phyloP scores from a whole-genome alignment of 2,888 invertebrate genomes.

The Perdita meconis region DNA sequence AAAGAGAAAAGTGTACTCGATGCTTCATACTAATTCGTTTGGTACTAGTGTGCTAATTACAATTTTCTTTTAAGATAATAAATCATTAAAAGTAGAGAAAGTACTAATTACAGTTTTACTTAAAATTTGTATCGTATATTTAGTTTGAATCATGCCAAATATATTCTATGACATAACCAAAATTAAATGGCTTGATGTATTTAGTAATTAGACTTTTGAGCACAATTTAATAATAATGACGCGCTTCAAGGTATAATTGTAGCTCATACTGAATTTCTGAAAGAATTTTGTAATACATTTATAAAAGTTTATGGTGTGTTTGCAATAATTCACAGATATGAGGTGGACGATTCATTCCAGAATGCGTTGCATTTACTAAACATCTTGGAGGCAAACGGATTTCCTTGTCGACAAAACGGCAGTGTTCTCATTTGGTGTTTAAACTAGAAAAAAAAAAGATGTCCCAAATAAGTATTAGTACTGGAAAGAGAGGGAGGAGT shows the following conservation, averaged over 20 bases:
- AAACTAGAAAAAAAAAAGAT: slow-evolving; percentile 72
- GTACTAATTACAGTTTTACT: neutral
- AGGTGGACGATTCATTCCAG: slow-evolving; percentile 42
- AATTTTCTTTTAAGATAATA: neutral
- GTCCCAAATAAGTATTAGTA: slow-evolving; percentile 81
- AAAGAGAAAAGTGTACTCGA: neutral
- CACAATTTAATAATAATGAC: slow-evolving; percentile 5
- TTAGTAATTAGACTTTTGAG: slow-evolving; percentile 14
- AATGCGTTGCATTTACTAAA: slow-evolving; percentile 47
- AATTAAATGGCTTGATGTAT: neutral
- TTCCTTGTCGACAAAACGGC: slow-evolving; percentile 30
- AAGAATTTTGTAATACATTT: too few species aligned
- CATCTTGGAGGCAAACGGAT: slow-evolving; percentile 21
- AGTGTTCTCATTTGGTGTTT: slow-evolving; percentile 45
- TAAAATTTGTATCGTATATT: neutral
- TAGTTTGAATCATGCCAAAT: neutral
- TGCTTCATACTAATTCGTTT: neutral
- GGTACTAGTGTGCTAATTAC: neutral
- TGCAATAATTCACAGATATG: slow-evolving; percentile 61
- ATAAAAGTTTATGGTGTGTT: too few species aligned
- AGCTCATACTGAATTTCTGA: neutral
- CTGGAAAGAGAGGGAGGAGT: slow-evolving; percentile 82
- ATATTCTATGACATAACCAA: neutral
- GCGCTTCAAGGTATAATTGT: slow-evolving; percentile 5
- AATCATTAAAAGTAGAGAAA: neutral